phyloP scores from a whole-genome alignment of 2,888 invertebrate species.

The Dolichomitus sp. region DNA sequence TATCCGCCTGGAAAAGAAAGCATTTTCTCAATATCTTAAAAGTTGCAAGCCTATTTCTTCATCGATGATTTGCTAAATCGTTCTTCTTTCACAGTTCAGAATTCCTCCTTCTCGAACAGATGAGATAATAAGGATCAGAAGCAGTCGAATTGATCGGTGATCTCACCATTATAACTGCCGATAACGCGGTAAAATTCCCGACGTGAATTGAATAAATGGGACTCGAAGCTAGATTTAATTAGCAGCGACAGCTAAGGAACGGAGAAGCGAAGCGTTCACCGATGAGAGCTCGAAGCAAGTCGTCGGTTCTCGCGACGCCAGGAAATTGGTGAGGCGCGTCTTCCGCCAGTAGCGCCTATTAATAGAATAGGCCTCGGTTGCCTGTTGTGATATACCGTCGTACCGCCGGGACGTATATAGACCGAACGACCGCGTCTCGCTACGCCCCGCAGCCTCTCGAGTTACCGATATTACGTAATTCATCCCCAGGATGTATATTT shows the following conservation, averaged over 20 bases:
- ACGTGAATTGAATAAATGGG: slow-evolving; percentile 24
- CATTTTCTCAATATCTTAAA: neutral
- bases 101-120: neutral
- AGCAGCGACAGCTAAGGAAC: neutral
- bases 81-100: slow-evolving; percentile 2
- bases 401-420: slow-evolving; percentile 70
- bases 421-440: slow-evolving; percentile 57
- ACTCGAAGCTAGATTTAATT: slow-evolving; percentile 18
- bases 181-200: slow-evolving; percentile 15
- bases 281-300: slow-evolving; percentile 53
- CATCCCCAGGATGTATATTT: slow-evolving; percentile 57
- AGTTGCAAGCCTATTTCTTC: neutral
- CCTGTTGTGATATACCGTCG: slow-evolving; percentile 42
- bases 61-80: neutral
- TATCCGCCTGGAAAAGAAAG: slow-evolving; percentile 91
- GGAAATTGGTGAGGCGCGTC: slow-evolving; percentile 79
- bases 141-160: neutral
- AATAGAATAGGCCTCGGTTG: slow-evolving; percentile 76
- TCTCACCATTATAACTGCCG: slow-evolving; percentile 30
- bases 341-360: slow-evolving; percentile 71
- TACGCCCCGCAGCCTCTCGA: slow-evolving; percentile 76
- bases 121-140: neutral
- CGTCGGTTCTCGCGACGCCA: slow-evolving; percentile 53
- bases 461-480: slow-evolving; percentile 79
- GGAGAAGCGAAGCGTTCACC: slow-evolving; percentile 51